A percentile compares a stretch with the other conserved stretches of the same genome.
Conservation (phyloP, 2,113 vertebrate species). For the Tupaia tana region DNA sequence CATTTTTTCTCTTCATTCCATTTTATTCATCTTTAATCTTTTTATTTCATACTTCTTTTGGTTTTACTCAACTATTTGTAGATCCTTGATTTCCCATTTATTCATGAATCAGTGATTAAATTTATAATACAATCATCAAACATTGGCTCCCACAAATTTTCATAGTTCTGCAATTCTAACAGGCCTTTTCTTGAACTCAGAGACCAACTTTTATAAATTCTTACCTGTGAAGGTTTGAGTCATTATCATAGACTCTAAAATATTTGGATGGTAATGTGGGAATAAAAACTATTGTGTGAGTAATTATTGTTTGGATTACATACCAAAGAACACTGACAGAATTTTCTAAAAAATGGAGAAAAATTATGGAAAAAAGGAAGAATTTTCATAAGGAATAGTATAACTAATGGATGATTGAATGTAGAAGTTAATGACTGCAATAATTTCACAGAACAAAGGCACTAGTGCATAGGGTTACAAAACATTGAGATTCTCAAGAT, state of each 20-base stretch:
- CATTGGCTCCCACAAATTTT: neutral
- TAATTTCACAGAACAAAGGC: neutral
- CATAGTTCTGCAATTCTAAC: neutral
- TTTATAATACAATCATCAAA: neutral
- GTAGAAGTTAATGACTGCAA: neutral
- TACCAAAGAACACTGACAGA: accelerated
- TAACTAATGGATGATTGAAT: neutral
- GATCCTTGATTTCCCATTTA: neutral
- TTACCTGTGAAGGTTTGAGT: neutral
- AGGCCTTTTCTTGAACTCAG: neutral
- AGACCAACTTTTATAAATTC: neutral
- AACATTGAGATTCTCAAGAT: neutral
- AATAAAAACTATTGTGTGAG: neutral
- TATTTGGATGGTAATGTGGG: neutral
- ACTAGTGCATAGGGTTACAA: neutral
- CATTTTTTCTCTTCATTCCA: neutral
- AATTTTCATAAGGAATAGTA: neutral
- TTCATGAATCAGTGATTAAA: neutral
- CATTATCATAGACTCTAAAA: neutral
- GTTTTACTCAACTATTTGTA: neutral
- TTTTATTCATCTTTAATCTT: neutral
- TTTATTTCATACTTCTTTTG: slow-evolving; percentile 38
- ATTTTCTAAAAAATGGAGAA: neutral
- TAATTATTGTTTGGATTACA: neutral
- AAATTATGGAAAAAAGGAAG: neutral